Evolutionary conservation across 2,888 invertebrate genomes (phyloP).

Genomic region (Lithophane socia): DNA sequence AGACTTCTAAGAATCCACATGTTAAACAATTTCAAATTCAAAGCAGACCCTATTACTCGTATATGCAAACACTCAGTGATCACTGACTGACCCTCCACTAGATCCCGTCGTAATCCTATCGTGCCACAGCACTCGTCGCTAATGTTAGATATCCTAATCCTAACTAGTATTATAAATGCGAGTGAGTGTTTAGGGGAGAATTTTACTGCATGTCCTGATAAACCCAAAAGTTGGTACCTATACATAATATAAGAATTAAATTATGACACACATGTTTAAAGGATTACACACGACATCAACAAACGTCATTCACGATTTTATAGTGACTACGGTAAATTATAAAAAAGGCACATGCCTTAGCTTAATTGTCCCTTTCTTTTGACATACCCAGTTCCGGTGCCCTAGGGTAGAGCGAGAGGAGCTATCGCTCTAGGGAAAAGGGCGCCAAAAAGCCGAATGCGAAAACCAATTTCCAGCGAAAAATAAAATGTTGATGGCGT

Average conservation of each 20-base stretch:
- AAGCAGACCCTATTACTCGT: background rate
- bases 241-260: too few species aligned
- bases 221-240: too few species aligned
- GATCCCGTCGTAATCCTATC: background rate
- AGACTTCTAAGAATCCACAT: background rate
- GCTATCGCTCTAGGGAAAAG: background rate
- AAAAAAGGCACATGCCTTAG: background rate
- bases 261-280: too few species aligned
- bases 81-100: background rate
- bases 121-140: background rate
- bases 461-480: too few species aligned
- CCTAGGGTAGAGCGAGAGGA: background rate
- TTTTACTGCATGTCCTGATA: too few species aligned
- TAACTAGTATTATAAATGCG: too few species aligned
- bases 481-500: background rate
- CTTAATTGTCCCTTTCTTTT: background rate
- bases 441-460: background rate
- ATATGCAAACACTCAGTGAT: constrained; percentile 9
- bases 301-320: background rate
- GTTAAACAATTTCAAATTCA: background rate
- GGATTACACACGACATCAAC: background rate
- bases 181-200: too few species aligned
- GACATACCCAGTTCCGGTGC: too few species aligned
- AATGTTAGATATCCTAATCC: background rate
- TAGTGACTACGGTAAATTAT: background rate